Evolutionary conservation across 2,888 invertebrate genomes (phyloP).

Genomic region (Rotaria sp.): DNA sequence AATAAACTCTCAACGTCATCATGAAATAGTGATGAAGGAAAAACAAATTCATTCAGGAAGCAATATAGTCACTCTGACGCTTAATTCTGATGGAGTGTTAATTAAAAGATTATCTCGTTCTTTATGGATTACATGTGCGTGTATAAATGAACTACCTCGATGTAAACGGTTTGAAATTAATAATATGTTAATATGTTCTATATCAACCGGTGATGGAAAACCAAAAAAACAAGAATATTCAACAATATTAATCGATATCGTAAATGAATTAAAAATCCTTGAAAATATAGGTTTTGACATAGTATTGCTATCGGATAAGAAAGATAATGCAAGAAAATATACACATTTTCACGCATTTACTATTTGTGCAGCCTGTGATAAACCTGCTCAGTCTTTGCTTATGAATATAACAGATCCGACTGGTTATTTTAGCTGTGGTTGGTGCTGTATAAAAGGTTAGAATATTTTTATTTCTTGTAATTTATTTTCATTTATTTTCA

Average conservation of each 20-base stretch:
- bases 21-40: background rate
- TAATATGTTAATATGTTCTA: background rate
- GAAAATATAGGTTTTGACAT: background rate
- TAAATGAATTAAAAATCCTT: background rate
- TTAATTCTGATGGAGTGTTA: background rate
- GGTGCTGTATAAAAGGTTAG: background rate
- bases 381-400: background rate
- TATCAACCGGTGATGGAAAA: background rate
- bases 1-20: background rate
- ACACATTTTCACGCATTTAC: background rate
- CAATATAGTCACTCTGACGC: background rate
- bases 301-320: background rate
- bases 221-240: background rate
- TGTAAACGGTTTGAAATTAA: background rate
- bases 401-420: background rate
- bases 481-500: background rate
- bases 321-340: background rate
- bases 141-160: background rate
- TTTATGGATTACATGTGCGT: background rate
- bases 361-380: background rate
- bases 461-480: background rate
- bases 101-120: background rate
- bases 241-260: background rate
- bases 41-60: background rate
- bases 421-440: background rate